A percentile compares a stretch with the other conserved stretches of the same genome.
Evolutionary conservation across 2,797 vertebrate species (phyloP).

Genomic region (Xerus rutilus): DNA sequence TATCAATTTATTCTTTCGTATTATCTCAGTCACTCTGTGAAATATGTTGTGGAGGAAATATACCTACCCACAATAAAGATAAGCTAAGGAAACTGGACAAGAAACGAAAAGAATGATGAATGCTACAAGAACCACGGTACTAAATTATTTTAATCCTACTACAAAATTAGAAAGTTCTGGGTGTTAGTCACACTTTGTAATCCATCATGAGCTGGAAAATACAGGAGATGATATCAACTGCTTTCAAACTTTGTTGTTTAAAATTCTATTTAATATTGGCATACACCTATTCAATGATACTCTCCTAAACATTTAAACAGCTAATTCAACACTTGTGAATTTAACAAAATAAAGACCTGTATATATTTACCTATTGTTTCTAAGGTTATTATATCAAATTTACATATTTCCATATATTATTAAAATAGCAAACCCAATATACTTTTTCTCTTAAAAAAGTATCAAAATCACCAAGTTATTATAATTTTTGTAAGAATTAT

Average conservation of each 20-base stretch:
- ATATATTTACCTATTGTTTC: background rate
- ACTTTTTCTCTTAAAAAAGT: background rate
- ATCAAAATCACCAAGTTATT: background rate
- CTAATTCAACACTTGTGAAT: background rate
- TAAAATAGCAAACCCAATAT: background rate
- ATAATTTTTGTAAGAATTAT: background rate
- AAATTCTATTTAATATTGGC: background rate
- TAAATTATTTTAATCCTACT: background rate
- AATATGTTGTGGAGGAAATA: background rate
- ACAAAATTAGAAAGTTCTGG: background rate
- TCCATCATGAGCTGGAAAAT: too few relatives aligned
- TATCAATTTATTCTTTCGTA: background rate
- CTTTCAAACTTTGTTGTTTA: background rate
- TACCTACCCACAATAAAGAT: background rate
- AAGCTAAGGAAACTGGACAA: background rate
- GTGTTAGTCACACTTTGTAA: background rate
- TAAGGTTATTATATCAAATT: background rate
- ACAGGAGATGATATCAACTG: background rate
- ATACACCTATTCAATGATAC: background rate
- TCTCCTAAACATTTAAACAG: background rate
- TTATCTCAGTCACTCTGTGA: background rate
- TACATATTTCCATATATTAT: background rate
- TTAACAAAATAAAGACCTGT: background rate
- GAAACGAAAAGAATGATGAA: background rate
- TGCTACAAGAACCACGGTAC: background rate